Percentiles rank a stretch among this genome's conserved stretches.
Conservation (phyloP, 2,113 vertebrate genomes). For the Xiphophorus maculatus region DNA sequence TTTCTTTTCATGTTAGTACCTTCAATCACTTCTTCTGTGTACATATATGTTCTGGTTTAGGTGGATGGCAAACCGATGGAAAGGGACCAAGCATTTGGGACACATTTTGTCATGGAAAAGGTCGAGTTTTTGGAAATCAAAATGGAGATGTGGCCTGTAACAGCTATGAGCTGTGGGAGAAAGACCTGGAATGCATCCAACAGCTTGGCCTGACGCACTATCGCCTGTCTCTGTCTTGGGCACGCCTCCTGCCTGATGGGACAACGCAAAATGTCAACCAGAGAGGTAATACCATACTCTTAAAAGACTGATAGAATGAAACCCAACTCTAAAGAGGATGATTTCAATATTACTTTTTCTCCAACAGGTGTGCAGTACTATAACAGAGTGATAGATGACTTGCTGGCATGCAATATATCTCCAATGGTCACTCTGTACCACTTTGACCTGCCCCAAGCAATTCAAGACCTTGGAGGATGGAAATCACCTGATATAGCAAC, state of each 20-base stretch:
- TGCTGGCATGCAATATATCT: conserved; percentile 72
- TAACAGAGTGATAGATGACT: conserved; percentile 83
- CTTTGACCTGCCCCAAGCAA: conserved; percentile 83
- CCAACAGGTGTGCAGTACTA: conserved; percentile 82
- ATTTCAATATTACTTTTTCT: conserved; percentile 1
- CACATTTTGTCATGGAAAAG: conserved; percentile 89
- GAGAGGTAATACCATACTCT: conserved; percentile 81
- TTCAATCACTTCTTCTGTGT: not conserved
- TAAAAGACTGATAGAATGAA: not conserved
- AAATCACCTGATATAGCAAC: conserved; percentile 66
- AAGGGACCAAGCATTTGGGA: conserved; percentile 91
- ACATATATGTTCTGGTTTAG: conserved; percentile 60
- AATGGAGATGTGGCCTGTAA: conserved; percentile 91
- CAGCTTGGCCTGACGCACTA: conserved; percentile 96
- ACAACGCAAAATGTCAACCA: conserved; percentile 89
- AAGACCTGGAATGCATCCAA: conserved; percentile 94
- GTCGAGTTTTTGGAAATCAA: conserved; percentile 88
- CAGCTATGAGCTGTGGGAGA: conserved; percentile 93
- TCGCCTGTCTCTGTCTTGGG: conserved; percentile 94
- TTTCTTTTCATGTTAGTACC: conserved; percentile 7
- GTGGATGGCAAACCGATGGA: conserved; percentile 89
- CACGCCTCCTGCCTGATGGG: conserved; percentile 94
- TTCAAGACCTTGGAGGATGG: conserved; percentile 83
- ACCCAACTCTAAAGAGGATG: not conserved
- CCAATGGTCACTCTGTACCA: conserved; percentile 83